Base-by-base conservation (phyloP, 2,113 vertebrate genomes). In the Grammomys dolichurus region DNA sequence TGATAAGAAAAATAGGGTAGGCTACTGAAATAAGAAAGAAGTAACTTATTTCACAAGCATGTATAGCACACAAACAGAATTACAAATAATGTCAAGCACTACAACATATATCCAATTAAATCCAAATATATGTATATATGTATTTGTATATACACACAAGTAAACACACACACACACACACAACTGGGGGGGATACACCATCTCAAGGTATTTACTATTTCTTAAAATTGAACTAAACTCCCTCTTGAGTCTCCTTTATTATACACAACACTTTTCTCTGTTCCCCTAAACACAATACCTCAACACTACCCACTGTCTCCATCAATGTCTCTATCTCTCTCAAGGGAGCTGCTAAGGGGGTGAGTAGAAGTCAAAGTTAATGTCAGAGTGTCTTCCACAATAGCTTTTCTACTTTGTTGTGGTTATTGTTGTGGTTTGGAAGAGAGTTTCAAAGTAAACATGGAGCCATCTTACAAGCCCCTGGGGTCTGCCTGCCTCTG, bases 21-120 rank as follows among this genome's bases (percentile, higher is more conserved):
- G 51, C 81, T 60, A 4, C n/a, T 31, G 28, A 93, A 93, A 90
- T 28, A 36, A n/a, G 12, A 31, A 24, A 80, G 26, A 94, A 33
- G 76, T 43, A 78, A 82, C 76, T 80, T 85, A 89, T 60, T 90
- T 70, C 58, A 90, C 33, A 95, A 91, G 67, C 51, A 60, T 33
- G 85, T 93, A 69, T 12, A 11, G 77, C 75, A 2, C 65, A 40
- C 17, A 48, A 84, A 43, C 46, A 43, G 31, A 85, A 87, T 36
- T 20, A 67, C 70, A 33, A 40, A 63, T 16, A 31, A 24, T 81
- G 72, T 10, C 24, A 87, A 26, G 26, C 11, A 65, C 28, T 76
- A 19, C 56, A 22, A 11, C 75, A 65, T 31, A 78, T 69, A 70
- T 26, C 63, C 46, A 86, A 0, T 33, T 48, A 60, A 89, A 72